phyloP scores from a whole-genome alignment of 1,140 invertebrate genomes.

The Brachionus sp. region DNA sequence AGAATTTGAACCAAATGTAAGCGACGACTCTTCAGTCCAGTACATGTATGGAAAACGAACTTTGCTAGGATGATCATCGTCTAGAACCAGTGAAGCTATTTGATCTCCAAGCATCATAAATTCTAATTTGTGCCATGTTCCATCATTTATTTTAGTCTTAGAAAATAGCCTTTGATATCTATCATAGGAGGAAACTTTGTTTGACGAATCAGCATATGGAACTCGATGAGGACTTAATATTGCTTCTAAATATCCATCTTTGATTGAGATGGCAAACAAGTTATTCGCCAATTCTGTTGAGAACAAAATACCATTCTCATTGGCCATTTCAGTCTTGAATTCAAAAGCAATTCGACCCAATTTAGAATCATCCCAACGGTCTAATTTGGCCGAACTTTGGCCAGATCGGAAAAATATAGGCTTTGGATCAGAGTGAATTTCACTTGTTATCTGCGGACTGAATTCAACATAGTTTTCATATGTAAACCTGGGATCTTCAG shows the following conservation, averaged over 20 bases:
- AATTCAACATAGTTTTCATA: slow-evolving; percentile 43
- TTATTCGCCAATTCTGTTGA: background rate
- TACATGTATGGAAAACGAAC: slow-evolving; percentile 6
- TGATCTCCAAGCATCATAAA: slow-evolving; percentile 12
- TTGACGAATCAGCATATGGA: background rate
- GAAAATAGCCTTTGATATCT: slow-evolving; percentile 31
- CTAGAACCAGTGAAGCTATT: slow-evolving; percentile 29
- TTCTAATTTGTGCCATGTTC: slow-evolving; percentile 35
- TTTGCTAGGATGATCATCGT: slow-evolving; percentile 21
- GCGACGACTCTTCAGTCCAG: slow-evolving; percentile 28
- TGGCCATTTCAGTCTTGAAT: background rate
- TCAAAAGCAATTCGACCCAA: slow-evolving; percentile 37
- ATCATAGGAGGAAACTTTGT: background rate
- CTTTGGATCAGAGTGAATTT: slow-evolving; percentile 40
- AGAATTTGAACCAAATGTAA: slow-evolving; percentile 2
- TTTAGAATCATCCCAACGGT: slow-evolving; percentile 32
- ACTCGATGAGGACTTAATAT: slow-evolving; percentile 36
- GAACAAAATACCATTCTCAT: slow-evolving; percentile 28
- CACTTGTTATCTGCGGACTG: background rate
- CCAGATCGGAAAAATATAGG: slow-evolving; percentile 34
- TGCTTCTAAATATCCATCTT: slow-evolving; percentile 12
- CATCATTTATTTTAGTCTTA: slow-evolving; percentile 1
- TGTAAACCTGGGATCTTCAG: slow-evolving; percentile 32
- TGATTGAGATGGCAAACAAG: background rate
- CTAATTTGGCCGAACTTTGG: background rate